A percentile compares a stretch with the other conserved stretches of the same genome.
Conservation (phyloP, 1,140 invertebrate genomes). For the Vollenhovia emeryi region DNA sequence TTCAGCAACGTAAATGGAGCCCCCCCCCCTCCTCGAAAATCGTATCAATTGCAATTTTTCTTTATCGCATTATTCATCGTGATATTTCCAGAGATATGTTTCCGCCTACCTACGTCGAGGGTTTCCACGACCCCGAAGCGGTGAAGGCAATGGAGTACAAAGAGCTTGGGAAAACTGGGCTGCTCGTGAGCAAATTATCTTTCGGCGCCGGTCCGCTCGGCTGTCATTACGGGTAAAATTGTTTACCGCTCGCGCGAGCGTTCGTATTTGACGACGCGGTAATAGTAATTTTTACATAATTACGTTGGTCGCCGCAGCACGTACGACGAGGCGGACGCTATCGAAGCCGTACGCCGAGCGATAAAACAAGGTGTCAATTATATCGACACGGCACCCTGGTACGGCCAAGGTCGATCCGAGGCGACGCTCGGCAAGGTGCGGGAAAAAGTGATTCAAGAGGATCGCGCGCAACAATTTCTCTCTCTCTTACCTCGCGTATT, state of each 20-base stretch:
- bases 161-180: conserved; percentile 86
- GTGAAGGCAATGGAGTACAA: conserved; percentile 86
- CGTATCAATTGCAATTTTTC: neutral
- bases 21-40: neutral
- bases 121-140: conserved; percentile 86
- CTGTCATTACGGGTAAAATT: conserved; percentile 82
- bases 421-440: conserved; percentile 94
- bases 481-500: neutral
- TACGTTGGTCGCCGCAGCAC: conserved; percentile 81
- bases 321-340: conserved; percentile 88
- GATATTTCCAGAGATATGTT: conserved; percentile 72
- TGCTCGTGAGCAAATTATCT: conserved; percentile 87
- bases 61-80: neutral
- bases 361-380: conserved; percentile 95
- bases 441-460: conserved; percentile 45
- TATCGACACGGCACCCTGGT: conserved; percentile 96
- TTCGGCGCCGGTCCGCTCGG: conserved; percentile 86
- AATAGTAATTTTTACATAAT: conserved; percentile 1
- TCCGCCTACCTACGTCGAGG: conserved; percentile 86
- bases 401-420: conserved; percentile 95
- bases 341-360: conserved; percentile 89
- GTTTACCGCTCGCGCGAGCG: neutral
- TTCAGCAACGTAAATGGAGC: neutral
- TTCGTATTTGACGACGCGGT: neutral
- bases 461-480: neutral